Evolutionary conservation across 2,888 invertebrate genomes (phyloP), one percentile per base, ranked within the genome.

Genomic region (Pyralis farinalis): DNA sequence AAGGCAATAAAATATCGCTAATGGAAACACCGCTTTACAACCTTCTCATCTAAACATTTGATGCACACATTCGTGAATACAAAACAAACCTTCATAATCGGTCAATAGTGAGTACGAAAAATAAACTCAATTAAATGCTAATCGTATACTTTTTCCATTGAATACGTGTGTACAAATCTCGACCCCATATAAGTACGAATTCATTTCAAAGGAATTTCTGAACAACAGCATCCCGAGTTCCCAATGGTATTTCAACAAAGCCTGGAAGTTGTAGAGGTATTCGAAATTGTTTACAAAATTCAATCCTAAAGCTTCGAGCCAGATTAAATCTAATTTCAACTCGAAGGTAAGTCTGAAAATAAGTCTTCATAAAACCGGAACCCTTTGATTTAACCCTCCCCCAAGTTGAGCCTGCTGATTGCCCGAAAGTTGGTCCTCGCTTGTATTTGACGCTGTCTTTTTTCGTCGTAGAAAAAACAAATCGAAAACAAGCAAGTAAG

Each of bases 241-340:
- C 85, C 86, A 78, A 78, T 84, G 86, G 87, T 79, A 86, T 87
- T 83, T 70, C 73, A 78, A 88, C 87, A 88, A 86, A 87, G 85
- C 86, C 82, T 80, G 81, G 61, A 85, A 86, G 75, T 86, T 86
- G 83, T 74, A 79, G 81, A 86, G 85, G 85, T 87, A 88, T 83
- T 78, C 71, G 78, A 88, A 88, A 87, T 88, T 88, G 87, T 88
- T 87, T 85, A 87, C 86, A 86, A 86, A 88, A 87, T 87, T 87
- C 87, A 88, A 87, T 87, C 87, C 85, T 82, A 81, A 84, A 86
- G 83, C 87, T 85, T 75, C 82, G 83, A 79, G 84, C 77, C 86
- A 81, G 88, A 87, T 87, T 87, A 87, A 88, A 88, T 88, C 87
- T 87, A 88, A 88, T 88, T 87, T 86, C 82, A 87, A 88, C 84